Evolutionary conservation across 1,140 invertebrate genomes (phyloP).

Genomic region (Aphelenchoides avenae): DNA sequence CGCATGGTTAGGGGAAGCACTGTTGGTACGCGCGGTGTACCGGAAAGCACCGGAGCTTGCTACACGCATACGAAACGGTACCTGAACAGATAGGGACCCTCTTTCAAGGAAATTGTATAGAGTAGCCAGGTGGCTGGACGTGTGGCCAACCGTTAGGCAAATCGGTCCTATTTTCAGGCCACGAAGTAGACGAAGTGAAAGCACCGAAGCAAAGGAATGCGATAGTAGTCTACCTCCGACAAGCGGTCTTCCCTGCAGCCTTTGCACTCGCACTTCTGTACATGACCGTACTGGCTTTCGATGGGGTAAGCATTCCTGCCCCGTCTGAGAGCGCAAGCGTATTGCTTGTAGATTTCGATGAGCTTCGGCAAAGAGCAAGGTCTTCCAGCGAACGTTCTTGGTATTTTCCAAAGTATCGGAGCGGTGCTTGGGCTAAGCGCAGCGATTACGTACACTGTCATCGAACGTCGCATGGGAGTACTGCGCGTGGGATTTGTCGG

Average conservation of each 20-base stretch:
- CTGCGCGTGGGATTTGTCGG: constrained; percentile 19
- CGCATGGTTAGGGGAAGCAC: constrained; percentile 19
- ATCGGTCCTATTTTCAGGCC: too few relatives aligned
- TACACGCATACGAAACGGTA: constrained; percentile 16
- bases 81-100: too few relatives aligned
- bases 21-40: constrained; percentile 26
- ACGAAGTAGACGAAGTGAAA: too few relatives aligned
- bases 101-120: too few relatives aligned
- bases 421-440: constrained; percentile 4
- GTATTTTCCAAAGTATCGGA: constrained; percentile 19
- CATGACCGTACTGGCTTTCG: constrained; percentile 51
- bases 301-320: too few relatives aligned
- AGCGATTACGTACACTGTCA: constrained; percentile 10
- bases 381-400: constrained; percentile 22
- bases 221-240: too few relatives aligned
- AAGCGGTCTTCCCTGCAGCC: constrained; percentile 38
- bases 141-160: too few relatives aligned
- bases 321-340: too few relatives aligned
- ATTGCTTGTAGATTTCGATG: too few relatives aligned
- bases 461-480: constrained; percentile 12
- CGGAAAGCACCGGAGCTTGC: constrained; percentile 18
- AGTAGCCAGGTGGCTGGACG: too few relatives aligned
- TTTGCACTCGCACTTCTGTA: constrained; percentile 46
- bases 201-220: too few relatives aligned
- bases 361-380: too few relatives aligned